Percentiles rank a stretch among this genome's conserved stretches.
phyloP scores from a whole-genome alignment of 2,797 vertebrate species.

The Parauchenoglanis ngamensis region DNA sequence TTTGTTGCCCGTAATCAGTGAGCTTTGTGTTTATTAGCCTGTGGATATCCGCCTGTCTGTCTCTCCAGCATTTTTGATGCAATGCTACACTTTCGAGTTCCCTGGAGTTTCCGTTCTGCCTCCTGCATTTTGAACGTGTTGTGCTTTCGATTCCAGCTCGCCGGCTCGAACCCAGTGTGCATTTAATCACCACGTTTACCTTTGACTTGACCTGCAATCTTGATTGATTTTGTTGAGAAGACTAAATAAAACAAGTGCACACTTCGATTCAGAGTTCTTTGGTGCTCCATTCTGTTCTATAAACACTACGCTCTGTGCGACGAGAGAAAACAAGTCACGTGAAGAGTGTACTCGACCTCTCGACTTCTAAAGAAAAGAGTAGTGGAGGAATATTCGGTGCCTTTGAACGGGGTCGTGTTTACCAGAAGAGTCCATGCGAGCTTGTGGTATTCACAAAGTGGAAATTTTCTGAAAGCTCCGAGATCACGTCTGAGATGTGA shows the following conservation, averaged over 20 bases:
- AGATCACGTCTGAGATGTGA: too few species aligned
- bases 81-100: background rate
- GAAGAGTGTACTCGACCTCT: background rate
- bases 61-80: background rate
- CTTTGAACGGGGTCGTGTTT: too few species aligned
- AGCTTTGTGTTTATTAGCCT: background rate
- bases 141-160: background rate
- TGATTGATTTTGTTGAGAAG: slow-evolving; percentile 5
- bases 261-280: background rate
- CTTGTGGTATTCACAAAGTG: too few species aligned
- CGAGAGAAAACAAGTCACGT: background rate
- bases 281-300: background rate
- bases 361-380: background rate
- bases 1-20: background rate
- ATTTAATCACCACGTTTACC: background rate
- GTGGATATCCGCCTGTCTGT: background rate
- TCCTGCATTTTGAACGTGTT: background rate
- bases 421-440: too few species aligned
- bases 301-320: background rate
- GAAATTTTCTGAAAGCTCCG: too few species aligned
- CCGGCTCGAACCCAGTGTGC: background rate
- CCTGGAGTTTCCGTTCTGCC: background rate
- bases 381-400: background rate
- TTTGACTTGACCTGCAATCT: background rate
- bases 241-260: background rate